Conservation (phyloP, 2,797 vertebrate genomes). For the Hylomyscus alleni region DNA sequence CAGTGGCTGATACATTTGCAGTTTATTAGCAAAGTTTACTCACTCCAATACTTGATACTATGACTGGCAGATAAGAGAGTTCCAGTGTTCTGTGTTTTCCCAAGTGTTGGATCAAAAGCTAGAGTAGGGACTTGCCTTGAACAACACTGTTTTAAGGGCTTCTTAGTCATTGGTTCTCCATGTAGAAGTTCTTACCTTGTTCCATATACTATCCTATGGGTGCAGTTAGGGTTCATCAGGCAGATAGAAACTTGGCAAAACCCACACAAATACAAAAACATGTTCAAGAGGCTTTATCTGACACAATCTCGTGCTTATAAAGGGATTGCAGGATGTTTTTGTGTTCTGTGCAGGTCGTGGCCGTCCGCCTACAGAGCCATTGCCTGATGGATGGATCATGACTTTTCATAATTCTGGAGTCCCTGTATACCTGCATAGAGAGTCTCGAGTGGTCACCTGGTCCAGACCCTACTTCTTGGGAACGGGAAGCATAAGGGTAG, state of each 20-base stretch:
- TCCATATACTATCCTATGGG: neutral
- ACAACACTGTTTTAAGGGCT: neutral
- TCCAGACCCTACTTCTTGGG: slow-evolving; percentile 99
- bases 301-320: neutral
- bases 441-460: slow-evolving; percentile 99
- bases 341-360: slow-evolving; percentile 93
- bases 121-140: neutral
- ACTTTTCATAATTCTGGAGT: slow-evolving; percentile 99
- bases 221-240: neutral
- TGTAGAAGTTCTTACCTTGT: neutral
- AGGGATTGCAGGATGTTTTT: slow-evolving; percentile 58
- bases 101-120: neutral
- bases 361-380: slow-evolving; percentile 97
- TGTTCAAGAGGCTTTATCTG: neutral
- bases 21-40: slow-evolving; percentile 4
- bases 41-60: neutral
- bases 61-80: neutral
- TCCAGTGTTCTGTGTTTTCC: neutral
- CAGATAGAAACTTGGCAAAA: neutral
- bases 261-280: neutral
- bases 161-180: neutral
- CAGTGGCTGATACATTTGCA: neutral
- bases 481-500: slow-evolving; percentile 99
- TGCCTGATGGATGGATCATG: slow-evolving; percentile 99
- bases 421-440: slow-evolving; percentile 99